Evolutionary conservation across 2,113 vertebrate genomes (phyloP).

Genomic region (Sander vitreus): DNA sequence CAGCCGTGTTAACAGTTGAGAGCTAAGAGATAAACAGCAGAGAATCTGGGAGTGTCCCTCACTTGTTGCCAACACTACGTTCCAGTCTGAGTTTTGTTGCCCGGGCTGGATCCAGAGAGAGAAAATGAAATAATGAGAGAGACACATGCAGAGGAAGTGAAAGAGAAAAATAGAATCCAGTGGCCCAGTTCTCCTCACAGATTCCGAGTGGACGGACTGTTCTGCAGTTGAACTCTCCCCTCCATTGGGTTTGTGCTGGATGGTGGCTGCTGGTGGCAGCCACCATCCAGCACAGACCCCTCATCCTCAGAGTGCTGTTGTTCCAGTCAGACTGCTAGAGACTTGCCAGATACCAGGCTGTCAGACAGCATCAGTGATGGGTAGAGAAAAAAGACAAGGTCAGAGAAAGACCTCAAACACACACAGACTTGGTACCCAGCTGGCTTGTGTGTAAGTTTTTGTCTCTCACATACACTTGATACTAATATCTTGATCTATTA

Average conservation of each 20-base stretch:
- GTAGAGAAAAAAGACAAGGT: neutral
- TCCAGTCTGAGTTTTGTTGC: constrained; percentile 65
- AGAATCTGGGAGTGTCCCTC: constrained; percentile 63
- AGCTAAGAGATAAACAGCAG: constrained; percentile 59
- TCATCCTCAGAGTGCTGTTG: constrained; percentile 44
- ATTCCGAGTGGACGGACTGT: constrained; percentile 48
- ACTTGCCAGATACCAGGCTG: constrained; percentile 28
- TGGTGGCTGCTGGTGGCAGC: constrained; percentile 13
- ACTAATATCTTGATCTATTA: neutral
- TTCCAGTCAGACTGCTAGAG: constrained; percentile 42
- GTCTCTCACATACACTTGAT: neutral
- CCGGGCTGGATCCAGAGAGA: constrained; percentile 58
- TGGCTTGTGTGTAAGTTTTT: neutral
- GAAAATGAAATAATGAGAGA: constrained; percentile 54
- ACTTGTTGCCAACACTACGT: constrained; percentile 62
- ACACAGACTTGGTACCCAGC: neutral
- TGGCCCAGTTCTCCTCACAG: constrained; percentile 46
- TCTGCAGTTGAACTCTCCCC: constrained; percentile 48
- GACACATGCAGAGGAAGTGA: constrained; percentile 63
- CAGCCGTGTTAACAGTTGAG: constrained; percentile 38
- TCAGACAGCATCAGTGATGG: constrained; percentile 37
- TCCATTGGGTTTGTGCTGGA: constrained; percentile 42
- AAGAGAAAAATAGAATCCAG: constrained; percentile 47
- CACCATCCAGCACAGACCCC: constrained; percentile 17
- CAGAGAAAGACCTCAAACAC: neutral